Evolutionary conservation across 2,888 invertebrate species (phyloP), one percentile per base, ranked within the genome.

Genomic region (Cordilura impudica): DNA sequence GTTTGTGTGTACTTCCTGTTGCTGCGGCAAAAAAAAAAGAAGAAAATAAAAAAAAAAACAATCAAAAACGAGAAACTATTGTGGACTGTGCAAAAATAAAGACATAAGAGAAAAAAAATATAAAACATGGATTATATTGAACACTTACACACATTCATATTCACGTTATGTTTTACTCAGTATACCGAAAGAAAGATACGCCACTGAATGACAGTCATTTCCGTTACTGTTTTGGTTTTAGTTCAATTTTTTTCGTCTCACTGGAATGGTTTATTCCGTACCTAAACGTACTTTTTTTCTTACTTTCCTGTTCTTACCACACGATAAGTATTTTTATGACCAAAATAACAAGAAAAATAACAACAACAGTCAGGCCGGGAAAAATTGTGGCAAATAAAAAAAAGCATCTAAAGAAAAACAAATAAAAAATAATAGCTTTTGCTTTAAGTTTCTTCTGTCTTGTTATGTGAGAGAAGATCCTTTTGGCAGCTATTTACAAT

Each of bases 1-100:
- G 78, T 60, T 74, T 78, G 74, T 65, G 58, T 70, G 65, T 58
- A 60, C 66, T 74, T 78, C 78, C 78, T 78, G 78, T 78, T 78
- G 78, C 69, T 78, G 69, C 4, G 69, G 58, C 29, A 31, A 77
- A 58, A 78, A 65, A 54, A 29, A 63, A 73, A n/a, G n/a, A 72
- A 74, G 23, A 54, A 60, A 51, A n/a, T 49, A 56, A 23, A 18
- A 58, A 39, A 49, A 19, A 47, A 45, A 60, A 47, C 16, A 43
- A 49, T 26, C 16, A 39, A 8, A 10, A 67, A 47, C 19, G 21
- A 43, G 19, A 19, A 72, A 23, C 21, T 45, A 39, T 23, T 26
- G 43, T 43, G 63, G 69, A 56, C 69, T 39, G 39, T 63, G 58
- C 43, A 63, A 58, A 58, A 71, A 39, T n/a, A 39, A 12, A 12